These are phyloP conservation scores for Acrocephalus arundinaceus DNA, from an alignment of 2,113 vertebrate species.

Conservation along the genomic window DNA sequence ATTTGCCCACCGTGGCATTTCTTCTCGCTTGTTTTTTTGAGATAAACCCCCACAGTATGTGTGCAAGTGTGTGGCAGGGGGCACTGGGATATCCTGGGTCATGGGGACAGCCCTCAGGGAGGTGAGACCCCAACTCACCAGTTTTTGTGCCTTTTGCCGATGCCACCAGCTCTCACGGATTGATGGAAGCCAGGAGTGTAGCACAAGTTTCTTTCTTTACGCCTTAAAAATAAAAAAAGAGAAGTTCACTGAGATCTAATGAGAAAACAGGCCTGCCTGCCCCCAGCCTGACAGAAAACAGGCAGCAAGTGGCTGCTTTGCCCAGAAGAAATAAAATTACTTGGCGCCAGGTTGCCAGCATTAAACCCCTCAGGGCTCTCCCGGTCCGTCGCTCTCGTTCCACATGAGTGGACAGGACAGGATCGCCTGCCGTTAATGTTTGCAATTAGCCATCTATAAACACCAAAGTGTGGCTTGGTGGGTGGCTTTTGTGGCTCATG, in stretches of 20 bases:
- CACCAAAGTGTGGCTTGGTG: neutral
- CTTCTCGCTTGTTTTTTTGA: rapidly evolving
- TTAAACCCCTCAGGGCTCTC: neutral
- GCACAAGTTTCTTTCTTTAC: rapidly evolving
- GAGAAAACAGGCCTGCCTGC: neutral
- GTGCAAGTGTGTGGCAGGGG: rapidly evolving
- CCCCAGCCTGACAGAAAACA: neutral
- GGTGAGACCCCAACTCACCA: rapidly evolving
- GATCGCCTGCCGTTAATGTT: neutral
- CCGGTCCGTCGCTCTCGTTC: rapidly evolving
- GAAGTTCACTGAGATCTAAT: neutral
- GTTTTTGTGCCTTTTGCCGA: rapidly evolving
- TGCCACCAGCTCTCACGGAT: rapidly evolving
- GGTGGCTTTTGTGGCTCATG: neutral
- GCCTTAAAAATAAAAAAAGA: neutral
- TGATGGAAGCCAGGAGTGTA: rapidly evolving
- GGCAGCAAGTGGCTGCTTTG: neutral
- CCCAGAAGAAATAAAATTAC: neutral
- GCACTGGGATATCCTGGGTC: neutral
- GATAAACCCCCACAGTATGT: rapidly evolving
- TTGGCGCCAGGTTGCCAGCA: rapidly evolving
- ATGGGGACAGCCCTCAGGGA: neutral
- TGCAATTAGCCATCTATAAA: neutral
- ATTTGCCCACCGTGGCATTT: rapidly evolving
- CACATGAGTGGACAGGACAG: neutral